Conservation (phyloP, 2,113 vertebrate genomes). For the Epinephelus fuscoguttatus region DNA sequence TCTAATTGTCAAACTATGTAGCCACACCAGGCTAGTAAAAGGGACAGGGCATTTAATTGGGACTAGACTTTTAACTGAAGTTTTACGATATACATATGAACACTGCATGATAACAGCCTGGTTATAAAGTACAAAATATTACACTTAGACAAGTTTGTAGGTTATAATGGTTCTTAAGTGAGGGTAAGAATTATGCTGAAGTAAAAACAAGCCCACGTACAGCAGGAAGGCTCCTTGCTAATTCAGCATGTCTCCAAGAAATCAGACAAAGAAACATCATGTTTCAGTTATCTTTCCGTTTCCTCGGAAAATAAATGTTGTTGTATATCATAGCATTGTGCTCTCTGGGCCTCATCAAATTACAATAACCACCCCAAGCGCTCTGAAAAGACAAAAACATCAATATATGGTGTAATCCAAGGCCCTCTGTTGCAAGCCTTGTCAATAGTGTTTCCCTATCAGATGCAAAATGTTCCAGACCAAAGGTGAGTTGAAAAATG, state of each 20-base stretch:
- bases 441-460: conserved; percentile 77
- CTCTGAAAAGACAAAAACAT: conserved; percentile 74
- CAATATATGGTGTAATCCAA: conserved; percentile 80
- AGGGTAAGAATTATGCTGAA: neutral
- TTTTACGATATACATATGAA: too few relatives aligned
- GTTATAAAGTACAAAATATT: neutral
- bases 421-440: conserved; percentile 61
- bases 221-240: conserved; percentile 27
- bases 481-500: conserved; percentile 65
- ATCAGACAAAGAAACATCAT: conserved; percentile 62
- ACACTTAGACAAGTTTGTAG: neutral
- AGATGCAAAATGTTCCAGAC: conserved; percentile 72
- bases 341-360: conserved; percentile 71
- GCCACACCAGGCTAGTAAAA: too few relatives aligned
- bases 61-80: too few relatives aligned
- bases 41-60: too few relatives aligned
- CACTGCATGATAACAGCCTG: too few relatives aligned
- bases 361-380: conserved; percentile 66
- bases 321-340: conserved; percentile 48
- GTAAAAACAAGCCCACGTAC: neutral
- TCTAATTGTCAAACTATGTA: too few relatives aligned
- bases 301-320: conserved; percentile 59
- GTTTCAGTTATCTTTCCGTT: conserved; percentile 61
- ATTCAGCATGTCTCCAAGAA: conserved; percentile 62
- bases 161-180: neutral